Percentiles rank a stretch among this genome's conserved stretches.
Conservation (phyloP, 2,888 invertebrate species). For the Strigamia transsilvanica region DNA sequence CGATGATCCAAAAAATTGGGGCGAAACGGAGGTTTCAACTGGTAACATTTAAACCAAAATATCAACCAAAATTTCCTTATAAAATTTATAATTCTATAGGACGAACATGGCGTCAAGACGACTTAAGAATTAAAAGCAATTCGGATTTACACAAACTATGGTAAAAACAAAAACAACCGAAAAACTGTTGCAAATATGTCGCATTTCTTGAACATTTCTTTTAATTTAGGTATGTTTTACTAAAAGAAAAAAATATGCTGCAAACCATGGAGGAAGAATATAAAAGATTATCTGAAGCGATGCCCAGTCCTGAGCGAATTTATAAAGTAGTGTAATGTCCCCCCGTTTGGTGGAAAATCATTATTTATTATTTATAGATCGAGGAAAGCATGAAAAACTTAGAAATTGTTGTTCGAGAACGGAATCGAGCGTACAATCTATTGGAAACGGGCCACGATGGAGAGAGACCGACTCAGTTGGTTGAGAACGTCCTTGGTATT, state of each 20-base stretch:
- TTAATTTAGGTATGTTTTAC: slow-evolving; percentile 74
- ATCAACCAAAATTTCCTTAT: background rate
- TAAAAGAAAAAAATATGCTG: slow-evolving; percentile 97
- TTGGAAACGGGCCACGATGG: slow-evolving; percentile 89
- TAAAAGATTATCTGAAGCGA: slow-evolving; percentile 72
- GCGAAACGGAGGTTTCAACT: slow-evolving; percentile 75
- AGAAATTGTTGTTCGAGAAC: slow-evolving; percentile 87
- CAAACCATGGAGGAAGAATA: slow-evolving; percentile 90
- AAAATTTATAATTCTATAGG: slow-evolving; percentile 64
- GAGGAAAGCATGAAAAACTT: slow-evolving; percentile 94
- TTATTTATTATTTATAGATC: slow-evolving; percentile 67
- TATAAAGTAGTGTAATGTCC: slow-evolving; percentile 76
- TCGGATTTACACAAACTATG: slow-evolving; percentile 95
- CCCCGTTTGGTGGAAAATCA: slow-evolving; percentile 13
- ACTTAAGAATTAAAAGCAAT: slow-evolving; percentile 93
- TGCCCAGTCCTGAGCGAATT: slow-evolving; percentile 91
- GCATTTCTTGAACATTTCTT: background rate
- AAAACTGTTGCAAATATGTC: background rate
- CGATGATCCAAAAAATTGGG: slow-evolving; percentile 86
- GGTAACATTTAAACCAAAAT: slow-evolving; percentile 63
- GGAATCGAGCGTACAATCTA: slow-evolving; percentile 87
- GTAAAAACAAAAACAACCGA: slow-evolving; percentile 67
- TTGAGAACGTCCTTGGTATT: slow-evolving; percentile 54
- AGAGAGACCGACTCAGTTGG: slow-evolving; percentile 71
- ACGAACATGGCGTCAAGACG: slow-evolving; percentile 86